Evolutionary conservation across 2,113 vertebrate species (phyloP).

Genomic region (Tichodroma muraria): DNA sequence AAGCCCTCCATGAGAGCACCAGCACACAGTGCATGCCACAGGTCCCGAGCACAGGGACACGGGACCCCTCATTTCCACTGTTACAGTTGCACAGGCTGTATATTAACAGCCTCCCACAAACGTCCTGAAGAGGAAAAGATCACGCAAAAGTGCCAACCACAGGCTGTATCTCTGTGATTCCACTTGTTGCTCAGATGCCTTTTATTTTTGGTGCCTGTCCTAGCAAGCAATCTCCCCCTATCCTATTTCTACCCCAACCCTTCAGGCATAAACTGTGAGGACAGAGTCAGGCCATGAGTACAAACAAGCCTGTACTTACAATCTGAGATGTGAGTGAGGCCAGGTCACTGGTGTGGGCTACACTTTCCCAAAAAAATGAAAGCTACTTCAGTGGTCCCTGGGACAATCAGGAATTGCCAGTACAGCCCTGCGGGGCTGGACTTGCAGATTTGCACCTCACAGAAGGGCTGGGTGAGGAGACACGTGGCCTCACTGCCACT

Average conservation of each 20-base stretch:
- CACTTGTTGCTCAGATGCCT: not conserved
- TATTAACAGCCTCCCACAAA: not conserved
- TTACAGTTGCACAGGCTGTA: not conserved
- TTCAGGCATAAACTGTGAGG: not conserved
- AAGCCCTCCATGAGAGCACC: not conserved
- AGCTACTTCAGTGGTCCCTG: not conserved
- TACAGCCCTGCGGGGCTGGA: rapidly evolving
- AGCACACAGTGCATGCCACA: not conserved
- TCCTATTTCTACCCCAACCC: slow-evolving; percentile 8
- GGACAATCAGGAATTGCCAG: not conserved
- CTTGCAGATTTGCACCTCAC: not conserved
- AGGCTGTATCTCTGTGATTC: not conserved
- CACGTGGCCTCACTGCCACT: rapidly evolving
- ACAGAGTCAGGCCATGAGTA: not conserved
- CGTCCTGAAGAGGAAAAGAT: not conserved
- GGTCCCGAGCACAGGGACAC: not conserved
- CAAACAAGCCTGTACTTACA: not conserved
- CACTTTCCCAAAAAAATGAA: not conserved
- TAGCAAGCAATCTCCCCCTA: slow-evolving; percentile 20
- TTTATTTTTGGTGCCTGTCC: slow-evolving; percentile 43
- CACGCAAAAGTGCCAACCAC: not conserved
- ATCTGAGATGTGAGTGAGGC: not conserved
- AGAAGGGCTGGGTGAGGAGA: not conserved
- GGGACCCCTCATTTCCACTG: not conserved
- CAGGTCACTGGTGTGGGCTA: not conserved